These are phyloP conservation scores for Peromyscus maniculatus DNA, from an alignment of 2,113 vertebrate species.

Conservation along the genomic window DNA sequence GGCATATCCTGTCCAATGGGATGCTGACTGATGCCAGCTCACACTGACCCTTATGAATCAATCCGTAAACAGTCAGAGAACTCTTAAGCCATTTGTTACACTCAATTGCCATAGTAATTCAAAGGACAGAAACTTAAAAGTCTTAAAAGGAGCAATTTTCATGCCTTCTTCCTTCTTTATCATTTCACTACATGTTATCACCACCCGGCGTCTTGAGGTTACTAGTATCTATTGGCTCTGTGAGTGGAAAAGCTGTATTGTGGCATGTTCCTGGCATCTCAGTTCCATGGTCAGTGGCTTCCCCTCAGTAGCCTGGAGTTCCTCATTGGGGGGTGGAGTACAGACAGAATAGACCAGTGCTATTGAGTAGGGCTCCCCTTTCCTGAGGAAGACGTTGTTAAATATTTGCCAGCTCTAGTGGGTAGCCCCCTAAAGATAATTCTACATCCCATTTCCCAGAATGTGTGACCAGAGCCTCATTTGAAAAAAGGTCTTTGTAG, in stretches of 20 bases:
- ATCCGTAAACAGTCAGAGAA: background rate
- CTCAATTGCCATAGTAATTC: slow-evolving; percentile 14
- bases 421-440: background rate
- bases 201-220: background rate
- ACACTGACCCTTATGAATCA: background rate
- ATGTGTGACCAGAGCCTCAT: slow-evolving; percentile 5
- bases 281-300: background rate
- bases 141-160: background rate
- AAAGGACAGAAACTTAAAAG: background rate
- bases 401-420: background rate
- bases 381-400: background rate
- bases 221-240: background rate
- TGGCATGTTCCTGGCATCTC: background rate
- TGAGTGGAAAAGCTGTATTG: background rate
- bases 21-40: background rate
- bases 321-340: background rate
- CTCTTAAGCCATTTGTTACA: slow-evolving; percentile 17
- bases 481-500: slow-evolving; percentile 7
- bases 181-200: background rate
- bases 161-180: background rate
- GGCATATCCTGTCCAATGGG: background rate
- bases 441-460: background rate
- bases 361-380: background rate
- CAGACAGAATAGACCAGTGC: background rate
- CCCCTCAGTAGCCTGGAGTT: background rate